Conservation (phyloP, 2,797 vertebrate species). For the Dallia pectoralis region DNA sequence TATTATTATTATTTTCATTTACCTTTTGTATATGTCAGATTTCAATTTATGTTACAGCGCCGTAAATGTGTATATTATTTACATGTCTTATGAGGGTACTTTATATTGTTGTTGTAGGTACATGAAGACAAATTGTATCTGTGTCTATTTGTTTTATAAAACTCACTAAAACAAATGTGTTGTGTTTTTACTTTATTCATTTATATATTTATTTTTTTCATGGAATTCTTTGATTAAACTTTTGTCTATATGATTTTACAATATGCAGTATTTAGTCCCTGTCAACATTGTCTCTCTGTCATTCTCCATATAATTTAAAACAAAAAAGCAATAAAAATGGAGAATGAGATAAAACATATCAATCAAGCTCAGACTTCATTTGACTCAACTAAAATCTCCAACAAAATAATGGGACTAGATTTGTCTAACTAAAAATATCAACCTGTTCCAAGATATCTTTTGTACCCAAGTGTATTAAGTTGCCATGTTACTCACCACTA, state of each 20-base stretch:
- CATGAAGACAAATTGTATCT: constrained; percentile 28
- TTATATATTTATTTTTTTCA: background rate
- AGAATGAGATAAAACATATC: too few relatives aligned
- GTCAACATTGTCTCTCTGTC: too few relatives aligned
- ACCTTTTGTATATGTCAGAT: constrained; percentile 21
- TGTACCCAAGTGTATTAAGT: constrained; percentile 15
- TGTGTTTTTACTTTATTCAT: constrained; percentile 3
- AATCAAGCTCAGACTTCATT: too few relatives aligned
- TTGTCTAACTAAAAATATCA: too few relatives aligned
- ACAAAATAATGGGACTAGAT: too few relatives aligned
- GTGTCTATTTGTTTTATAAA: constrained; percentile 11
- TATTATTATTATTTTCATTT: constrained; percentile 36
- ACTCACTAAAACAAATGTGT: background rate
- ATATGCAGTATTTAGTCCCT: too few relatives aligned
- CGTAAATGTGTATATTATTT: constrained; percentile 18
- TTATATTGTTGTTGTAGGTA: constrained; percentile 28
- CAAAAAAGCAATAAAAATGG: too few relatives aligned
- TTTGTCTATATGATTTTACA: background rate
- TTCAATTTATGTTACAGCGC: constrained; percentile 14
- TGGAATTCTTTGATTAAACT: constrained; percentile 1
- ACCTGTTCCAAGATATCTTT: background rate
- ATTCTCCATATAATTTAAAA: too few relatives aligned
- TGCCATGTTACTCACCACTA: constrained; percentile 24
- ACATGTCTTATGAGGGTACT: constrained; percentile 10
- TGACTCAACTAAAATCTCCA: too few relatives aligned